phyloP scores from a whole-genome alignment of 2,888 invertebrate species.

The Apamea monoglypha region DNA sequence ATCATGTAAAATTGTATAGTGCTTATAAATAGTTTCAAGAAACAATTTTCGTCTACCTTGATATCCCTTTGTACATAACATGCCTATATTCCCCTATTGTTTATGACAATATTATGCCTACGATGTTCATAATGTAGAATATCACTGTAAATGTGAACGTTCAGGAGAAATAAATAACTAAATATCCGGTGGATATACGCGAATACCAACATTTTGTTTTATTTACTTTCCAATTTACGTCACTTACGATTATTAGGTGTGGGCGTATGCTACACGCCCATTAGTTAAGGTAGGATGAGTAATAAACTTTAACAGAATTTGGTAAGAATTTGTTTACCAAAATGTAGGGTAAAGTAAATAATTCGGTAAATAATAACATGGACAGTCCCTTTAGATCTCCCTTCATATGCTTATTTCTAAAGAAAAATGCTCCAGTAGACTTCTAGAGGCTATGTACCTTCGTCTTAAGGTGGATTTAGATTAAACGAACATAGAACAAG shows the following conservation, averaged over 20 bases:
- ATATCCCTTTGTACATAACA: constrained; percentile 85
- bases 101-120: constrained; percentile 88
- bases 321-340: neutral
- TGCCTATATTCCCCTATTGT: constrained; percentile 83
- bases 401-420: neutral
- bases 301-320: constrained; percentile 6
- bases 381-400: neutral
- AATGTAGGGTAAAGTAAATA: neutral
- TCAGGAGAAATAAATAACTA: constrained; percentile 85
- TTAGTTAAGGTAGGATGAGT: neutral
- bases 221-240: constrained; percentile 70
- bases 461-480: neutral
- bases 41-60: constrained; percentile 75
- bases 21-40: constrained; percentile 82
- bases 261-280: neutral
- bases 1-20: constrained; percentile 87
- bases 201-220: constrained; percentile 85
- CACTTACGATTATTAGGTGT: constrained; percentile 3
- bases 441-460: neutral
- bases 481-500: no score
- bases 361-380: neutral
- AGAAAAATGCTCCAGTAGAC: neutral
- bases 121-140: constrained; percentile 87
- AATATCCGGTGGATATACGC: constrained; percentile 87
- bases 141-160: constrained; percentile 86